Conservation (phyloP, 2,797 vertebrate species). For the Pelochelys cantorii region DNA sequence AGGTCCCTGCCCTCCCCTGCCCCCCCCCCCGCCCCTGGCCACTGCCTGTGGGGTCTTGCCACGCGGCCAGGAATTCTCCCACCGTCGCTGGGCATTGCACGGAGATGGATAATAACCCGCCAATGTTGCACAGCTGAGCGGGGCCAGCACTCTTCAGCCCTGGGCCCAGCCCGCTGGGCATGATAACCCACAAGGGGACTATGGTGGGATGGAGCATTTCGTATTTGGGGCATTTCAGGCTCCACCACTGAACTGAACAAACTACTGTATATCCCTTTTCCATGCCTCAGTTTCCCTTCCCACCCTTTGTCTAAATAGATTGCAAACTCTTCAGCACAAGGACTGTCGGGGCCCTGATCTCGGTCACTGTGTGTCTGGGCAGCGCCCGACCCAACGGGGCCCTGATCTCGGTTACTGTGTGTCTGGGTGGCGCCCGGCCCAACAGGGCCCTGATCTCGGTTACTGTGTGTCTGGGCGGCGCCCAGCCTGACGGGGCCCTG, state of each 20-base stretch:
- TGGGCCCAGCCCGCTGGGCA: not conserved
- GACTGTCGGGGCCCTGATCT: not conserved
- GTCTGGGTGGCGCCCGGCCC: no score
- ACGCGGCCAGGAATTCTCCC: not conserved
- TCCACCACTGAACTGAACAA: not conserved
- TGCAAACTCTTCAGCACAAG: not conserved
- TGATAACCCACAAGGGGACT: not conserved
- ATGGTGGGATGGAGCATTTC: not conserved
- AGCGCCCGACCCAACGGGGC: accelerated
- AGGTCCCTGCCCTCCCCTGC: not conserved
- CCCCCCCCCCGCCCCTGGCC: not conserved
- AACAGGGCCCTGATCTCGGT: no score
- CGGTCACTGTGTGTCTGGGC: not conserved
- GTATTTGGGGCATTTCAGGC: not conserved
- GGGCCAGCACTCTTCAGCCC: not conserved
- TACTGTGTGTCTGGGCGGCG: no score
- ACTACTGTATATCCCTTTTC: not conserved
- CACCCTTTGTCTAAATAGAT: not conserved
- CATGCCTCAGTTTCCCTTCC: not conserved
- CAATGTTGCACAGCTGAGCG: no score
- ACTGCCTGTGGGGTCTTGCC: not conserved
- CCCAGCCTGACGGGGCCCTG: no score
- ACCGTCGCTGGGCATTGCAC: not conserved
- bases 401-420: not conserved
- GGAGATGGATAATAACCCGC: not conserved